Evolutionary conservation across 2,113 vertebrate genomes (phyloP).

Genomic region (Tachysurus vachellii): DNA sequence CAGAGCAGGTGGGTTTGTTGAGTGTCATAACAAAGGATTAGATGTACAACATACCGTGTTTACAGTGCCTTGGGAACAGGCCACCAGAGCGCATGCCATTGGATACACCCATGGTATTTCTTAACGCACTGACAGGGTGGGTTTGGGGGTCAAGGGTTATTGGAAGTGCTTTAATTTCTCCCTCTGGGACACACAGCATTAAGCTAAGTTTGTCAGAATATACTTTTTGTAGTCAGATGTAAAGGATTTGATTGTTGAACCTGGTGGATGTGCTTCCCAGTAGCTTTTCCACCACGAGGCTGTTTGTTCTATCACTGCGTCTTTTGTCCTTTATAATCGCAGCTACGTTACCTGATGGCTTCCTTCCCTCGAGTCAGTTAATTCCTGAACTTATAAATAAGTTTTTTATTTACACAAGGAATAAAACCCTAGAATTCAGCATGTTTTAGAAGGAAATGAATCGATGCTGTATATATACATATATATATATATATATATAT

Average conservation of each 20-base stretch:
- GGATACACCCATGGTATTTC: neutral
- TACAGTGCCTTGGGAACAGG: constrained; percentile 28
- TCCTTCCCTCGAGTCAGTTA: constrained; percentile 5
- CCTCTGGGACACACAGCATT: neutral
- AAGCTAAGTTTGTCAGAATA: neutral
- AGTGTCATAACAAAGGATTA: constrained; percentile 39
- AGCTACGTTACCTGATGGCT: neutral
- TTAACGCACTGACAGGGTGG: neutral
- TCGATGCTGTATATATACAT: too few relatives aligned
- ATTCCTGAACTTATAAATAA: neutral
- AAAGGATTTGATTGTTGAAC: neutral
- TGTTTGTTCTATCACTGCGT: neutral
- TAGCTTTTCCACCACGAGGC: neutral
- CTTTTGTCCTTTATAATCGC: constrained; percentile 13
- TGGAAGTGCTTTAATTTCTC: neutral
- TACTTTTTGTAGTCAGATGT: neutral
- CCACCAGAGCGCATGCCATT: constrained; percentile 8
- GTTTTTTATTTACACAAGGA: neutral
- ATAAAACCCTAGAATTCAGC: neutral
- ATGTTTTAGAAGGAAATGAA: too few relatives aligned
- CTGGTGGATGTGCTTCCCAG: constrained; percentile 26
- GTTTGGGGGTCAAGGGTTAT: neutral
- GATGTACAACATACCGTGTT: constrained; percentile 18
- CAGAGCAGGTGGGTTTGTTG: constrained; percentile 30
- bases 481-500: too few relatives aligned